Evolutionary conservation across 2,113 vertebrate genomes (phyloP), one percentile per base, ranked within the genome.

Genomic region (Esox niger): DNA sequence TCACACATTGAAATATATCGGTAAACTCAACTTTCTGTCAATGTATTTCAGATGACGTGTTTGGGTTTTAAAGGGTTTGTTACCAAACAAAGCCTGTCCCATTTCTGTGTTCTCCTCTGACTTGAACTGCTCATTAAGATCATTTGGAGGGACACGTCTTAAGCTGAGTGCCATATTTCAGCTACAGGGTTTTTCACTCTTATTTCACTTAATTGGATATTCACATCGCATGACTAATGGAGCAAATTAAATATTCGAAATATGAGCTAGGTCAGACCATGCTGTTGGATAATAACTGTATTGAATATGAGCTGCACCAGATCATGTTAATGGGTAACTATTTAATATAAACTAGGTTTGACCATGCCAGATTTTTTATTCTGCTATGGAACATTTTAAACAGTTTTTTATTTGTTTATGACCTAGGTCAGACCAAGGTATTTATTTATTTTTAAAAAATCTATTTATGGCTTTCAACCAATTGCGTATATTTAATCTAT

Each of bases 141-240:
- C 2, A 69, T 70, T 69, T 29, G 4, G 47, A 71, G 23, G 65
- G 43, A 26, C 54, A 29, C 7, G 38, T 62, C 69, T 72, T 66
- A 54, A 33, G 59, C 54, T 26, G 5, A 62, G 35, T 33, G 59
- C 43, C 60, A 47, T 20, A 58, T 26, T 66, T 77, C 64, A 74
- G 56, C 70, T 66, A 27, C 64, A 62, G 63, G 70, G 62, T 79
- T 66, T 38, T 35, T 20, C 1, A n/a, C 55, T 30, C 56, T 38
- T 60, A 38, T 55, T 62, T 23, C 32, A 67, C 49, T 64, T 83
- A 77, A 78, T 83, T 79, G 74, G 65, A 32, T 76, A 17, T 47
- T 69, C 65, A 21, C 64, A 73, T 58, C 54, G 26, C 49, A 32
- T 64, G 38, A 33, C 31, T 46, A 62, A 10, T 62, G 46, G 60